Conservation (phyloP, 2,797 vertebrate species). For the Galagoides demidoff region DNA sequence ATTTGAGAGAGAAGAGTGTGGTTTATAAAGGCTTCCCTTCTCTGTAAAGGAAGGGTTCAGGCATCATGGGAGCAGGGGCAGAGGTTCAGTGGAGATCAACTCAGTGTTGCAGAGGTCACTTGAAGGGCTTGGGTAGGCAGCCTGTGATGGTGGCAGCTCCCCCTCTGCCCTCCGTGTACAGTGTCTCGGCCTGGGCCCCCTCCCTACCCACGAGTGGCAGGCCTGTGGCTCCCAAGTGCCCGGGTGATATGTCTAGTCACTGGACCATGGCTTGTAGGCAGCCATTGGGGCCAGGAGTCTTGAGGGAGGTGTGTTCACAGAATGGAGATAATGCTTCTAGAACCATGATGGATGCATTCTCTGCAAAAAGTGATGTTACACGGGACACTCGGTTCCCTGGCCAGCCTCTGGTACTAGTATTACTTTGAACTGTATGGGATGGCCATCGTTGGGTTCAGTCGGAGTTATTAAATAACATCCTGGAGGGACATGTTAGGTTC, state of each 20-base stretch:
- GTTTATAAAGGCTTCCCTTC: neutral
- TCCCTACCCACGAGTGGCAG: rapidly evolving
- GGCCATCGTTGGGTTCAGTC: neutral
- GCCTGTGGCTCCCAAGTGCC: neutral
- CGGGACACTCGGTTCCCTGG: neutral
- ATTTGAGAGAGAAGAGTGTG: neutral
- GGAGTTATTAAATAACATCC: neutral
- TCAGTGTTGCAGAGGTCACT: neutral
- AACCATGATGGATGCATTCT: neutral
- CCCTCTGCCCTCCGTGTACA: no score
- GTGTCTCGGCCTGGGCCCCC: neutral
- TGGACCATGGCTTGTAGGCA: neutral
- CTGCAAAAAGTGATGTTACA: neutral
- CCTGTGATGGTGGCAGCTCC: neutral
- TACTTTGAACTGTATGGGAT: neutral
- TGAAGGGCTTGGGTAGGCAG: neutral
- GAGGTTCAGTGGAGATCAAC: rapidly evolving
- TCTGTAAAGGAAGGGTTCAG: neutral
- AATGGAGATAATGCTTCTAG: neutral
- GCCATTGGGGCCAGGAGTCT: neutral
- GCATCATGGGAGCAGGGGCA: neutral
- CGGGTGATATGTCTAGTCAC: neutral
- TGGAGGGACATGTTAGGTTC: neutral
- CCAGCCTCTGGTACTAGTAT: neutral
- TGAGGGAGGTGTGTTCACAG: neutral